A percentile compares a stretch with the other conserved stretches of the same genome.
Conservation (phyloP, 92 coral and sea anemone genomes). For the Heteractis magnifica region DNA sequence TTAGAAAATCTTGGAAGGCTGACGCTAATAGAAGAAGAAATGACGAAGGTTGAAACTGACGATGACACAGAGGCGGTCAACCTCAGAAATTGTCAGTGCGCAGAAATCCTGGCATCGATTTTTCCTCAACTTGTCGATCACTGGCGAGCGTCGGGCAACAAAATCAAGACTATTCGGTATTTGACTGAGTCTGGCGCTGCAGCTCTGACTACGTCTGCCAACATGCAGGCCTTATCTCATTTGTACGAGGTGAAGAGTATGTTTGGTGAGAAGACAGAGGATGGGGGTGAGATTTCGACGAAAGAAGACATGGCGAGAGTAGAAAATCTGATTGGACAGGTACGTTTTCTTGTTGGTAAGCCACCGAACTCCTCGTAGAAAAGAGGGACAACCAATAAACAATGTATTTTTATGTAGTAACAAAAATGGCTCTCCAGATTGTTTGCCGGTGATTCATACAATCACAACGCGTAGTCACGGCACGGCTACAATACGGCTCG, state of each 20-base stretch:
- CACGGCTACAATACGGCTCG: not conserved
- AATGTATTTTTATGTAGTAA: too few relatives aligned
- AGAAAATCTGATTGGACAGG: conserved; percentile 97
- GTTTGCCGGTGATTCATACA: too few relatives aligned
- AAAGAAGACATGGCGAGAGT: conserved; percentile 86
- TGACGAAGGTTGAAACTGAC: conserved; percentile 3
- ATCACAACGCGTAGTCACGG: not conserved
- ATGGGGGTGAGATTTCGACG: conserved; percentile 57
- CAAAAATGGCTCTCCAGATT: too few relatives aligned
- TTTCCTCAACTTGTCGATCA: conserved; percentile 97
- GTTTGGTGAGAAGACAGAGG: conserved; percentile 57
- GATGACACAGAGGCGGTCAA: conserved; percentile 51
- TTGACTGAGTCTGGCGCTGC: conserved; percentile 98
- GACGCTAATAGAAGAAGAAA: conserved; percentile 19
- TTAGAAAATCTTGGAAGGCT: not conserved
- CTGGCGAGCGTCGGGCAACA: conserved; percentile 99
- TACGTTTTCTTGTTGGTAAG: conserved; percentile 1
- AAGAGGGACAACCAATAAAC: too few relatives aligned
- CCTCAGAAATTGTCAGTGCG: conserved; percentile 81
- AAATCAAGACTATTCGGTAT: conserved; percentile 72
- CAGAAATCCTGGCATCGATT: conserved; percentile 88
- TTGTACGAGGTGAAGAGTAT: conserved; percentile 70
- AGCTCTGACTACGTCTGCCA: conserved; percentile 84
- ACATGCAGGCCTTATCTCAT: conserved; percentile 95
- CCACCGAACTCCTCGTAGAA: not conserved